Conservation (phyloP, 2,797 vertebrate genomes). For the Melanogrammus aeglefinus region DNA sequence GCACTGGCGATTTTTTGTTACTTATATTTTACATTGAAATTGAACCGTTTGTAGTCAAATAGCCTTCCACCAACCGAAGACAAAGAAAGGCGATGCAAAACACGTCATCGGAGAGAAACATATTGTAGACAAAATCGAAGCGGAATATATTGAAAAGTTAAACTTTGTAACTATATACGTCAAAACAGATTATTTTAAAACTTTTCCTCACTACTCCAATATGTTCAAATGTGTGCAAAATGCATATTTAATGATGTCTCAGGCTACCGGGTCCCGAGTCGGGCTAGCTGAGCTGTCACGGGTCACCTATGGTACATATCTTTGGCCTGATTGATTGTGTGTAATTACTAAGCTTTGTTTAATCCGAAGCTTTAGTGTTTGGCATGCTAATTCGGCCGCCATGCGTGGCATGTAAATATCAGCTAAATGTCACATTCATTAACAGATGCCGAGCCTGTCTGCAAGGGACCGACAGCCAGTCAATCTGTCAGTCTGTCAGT, state of each 20-base stretch:
- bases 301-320: slow-evolving; percentile 62
- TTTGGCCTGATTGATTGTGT: slow-evolving; percentile 60
- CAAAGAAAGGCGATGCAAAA: too few relatives aligned
- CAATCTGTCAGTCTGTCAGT: not conserved
- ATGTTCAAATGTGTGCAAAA: too few relatives aligned
- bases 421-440: slow-evolving; percentile 80
- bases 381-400: slow-evolving; percentile 64
- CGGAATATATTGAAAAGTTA: not conserved
- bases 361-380: slow-evolving; percentile 66
- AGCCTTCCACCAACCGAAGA: not conserved
- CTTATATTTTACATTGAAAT: not conserved
- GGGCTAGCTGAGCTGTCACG: slow-evolving; percentile 48
- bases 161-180: too few relatives aligned
- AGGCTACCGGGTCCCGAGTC: not conserved
- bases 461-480: slow-evolving; percentile 40
- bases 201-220: too few relatives aligned
- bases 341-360: slow-evolving; percentile 72
- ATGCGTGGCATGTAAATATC: slow-evolving; percentile 74
- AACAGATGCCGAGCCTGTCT: slow-evolving; percentile 56
- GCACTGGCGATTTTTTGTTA: not conserved
- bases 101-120: too few relatives aligned
- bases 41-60: not conserved
- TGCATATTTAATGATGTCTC: too few relatives aligned
- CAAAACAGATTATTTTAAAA: too few relatives aligned
- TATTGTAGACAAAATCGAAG: too few relatives aligned